Evolutionary conservation across 2,888 invertebrate genomes (phyloP), one percentile per base, ranked within the genome.

Genomic region (Drosophila subsilvestris): DNA sequence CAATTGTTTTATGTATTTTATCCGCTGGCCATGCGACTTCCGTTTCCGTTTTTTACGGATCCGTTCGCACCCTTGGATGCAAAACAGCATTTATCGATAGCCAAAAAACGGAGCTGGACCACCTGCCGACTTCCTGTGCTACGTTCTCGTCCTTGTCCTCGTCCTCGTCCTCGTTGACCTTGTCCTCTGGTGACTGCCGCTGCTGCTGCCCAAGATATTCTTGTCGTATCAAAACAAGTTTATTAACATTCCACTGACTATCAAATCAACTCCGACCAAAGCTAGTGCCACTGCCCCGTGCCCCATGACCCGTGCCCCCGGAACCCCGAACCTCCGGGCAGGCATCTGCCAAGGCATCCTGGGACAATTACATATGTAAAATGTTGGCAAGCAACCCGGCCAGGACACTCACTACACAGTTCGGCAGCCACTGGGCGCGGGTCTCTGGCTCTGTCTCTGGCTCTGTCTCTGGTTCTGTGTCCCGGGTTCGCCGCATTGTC

Each of bases 111-210:
- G 7, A 27, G 59, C 48, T 56, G 72, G 68, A 76, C 81, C 84
- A 82, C 78, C 86, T 78, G 86, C 79, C 76, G 81, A 78, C 86
- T 74, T 77, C 69, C 75, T 58, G 63, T 66, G 1, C 37, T 37
- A 12, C 61, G 74, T 69, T 70, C 80, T 80, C 83, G 86, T 80
- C 85, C 82, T 75, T 58, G 68, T 74, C 2, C 12, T 12, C 63
- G 74, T 71, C 75, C 80, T 83, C 80, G 86, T 81, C 80, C 82
- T 75, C 61, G 68, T 75, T 83, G 83, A 87, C 83, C 83, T 83
- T 83, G 87, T 72, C 67, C 69, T 59, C 73, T 62, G 63, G 54
- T 58, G 14, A 14, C 32, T 65, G 29, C 1, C 1, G 32, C 32
- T 32, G 32, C 29, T 10, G 10, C 37, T 37, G 74, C 50, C 58